Base-by-base conservation (phyloP, 2,797 vertebrate genomes). In the Oryzias dopingdopingensis region DNA sequence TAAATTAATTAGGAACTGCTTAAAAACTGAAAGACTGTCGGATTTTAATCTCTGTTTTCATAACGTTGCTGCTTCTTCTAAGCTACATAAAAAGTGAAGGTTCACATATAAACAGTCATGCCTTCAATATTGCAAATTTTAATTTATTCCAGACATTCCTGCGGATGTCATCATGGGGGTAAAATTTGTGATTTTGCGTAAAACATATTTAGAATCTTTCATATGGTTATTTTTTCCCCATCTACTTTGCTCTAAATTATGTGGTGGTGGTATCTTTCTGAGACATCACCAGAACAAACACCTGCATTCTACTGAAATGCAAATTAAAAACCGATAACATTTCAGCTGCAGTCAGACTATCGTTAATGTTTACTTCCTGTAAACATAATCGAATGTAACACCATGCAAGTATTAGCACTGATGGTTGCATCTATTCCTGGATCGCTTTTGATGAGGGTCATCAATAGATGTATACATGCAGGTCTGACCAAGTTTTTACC, bases 401-500 rank as follows among this genome's bases (percentile, higher is more conserved):
- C 2, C 29, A 29, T 29, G 6, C 6, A 29, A 29, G 6, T 8
- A 29, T 29, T 29, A 7, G 5, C 26, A 6, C 26, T 29, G 0
- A 24, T 4, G 24, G 24, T 24, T 29, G 5, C 26, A 29, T 8
- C 7, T 29, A 29, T 8, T 7, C 29, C 7, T 29, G 6, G 29
- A 29, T 7, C 2, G 29, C 6, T 29, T 29, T 29, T 29, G 7
- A 29, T 2, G 24, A 29, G 29, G 29, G 29, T 29, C 7, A 29
- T 29, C 7, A 29, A 7, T 29, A 29, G 2, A 32, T 32, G 7
- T 32, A 32, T 32, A 2, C 5, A 26, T 26, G 0, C 6, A 26
- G 17, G 14, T 22, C 14, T 18, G n/a, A 37, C 20, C 17, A 18
- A 44, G 24, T 10, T 55, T 16, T 92, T 86, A 98, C 97, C 97